Percentiles rank a stretch among this genome's conserved stretches.
Evolutionary conservation across 2,888 invertebrate genomes (phyloP).

Genomic region (Heliconius cydno): DNA sequence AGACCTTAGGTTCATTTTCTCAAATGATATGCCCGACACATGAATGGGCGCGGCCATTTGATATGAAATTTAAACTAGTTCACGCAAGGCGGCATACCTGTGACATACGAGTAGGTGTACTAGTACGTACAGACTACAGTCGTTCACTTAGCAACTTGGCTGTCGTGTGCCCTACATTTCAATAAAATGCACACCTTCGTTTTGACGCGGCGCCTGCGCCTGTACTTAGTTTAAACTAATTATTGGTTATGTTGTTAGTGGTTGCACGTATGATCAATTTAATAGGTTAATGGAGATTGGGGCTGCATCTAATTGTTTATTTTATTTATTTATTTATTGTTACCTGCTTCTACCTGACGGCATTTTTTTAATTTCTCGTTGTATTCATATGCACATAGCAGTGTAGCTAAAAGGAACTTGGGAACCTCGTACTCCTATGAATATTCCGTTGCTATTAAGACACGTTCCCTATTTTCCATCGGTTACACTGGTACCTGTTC

Average conservation of each 20-base stretch:
- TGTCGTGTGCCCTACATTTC: slow-evolving; percentile 65
- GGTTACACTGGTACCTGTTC: too few species aligned
- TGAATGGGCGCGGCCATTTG: slow-evolving; percentile 67
- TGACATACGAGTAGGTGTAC: slow-evolving; percentile 31
- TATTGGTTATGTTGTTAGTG: not conserved
- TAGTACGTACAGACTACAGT: not conserved
- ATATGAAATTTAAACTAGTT: slow-evolving; percentile 70
- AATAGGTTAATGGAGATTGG: not conserved
- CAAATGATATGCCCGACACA: slow-evolving; percentile 45
- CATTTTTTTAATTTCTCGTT: too few species aligned
- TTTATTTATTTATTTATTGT: not conserved
- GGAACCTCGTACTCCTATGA: too few species aligned
- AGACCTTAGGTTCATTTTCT: slow-evolving; percentile 30
- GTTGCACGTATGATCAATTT: not conserved
- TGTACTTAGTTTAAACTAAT: slow-evolving; percentile 8
- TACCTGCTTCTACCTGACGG: too few species aligned
- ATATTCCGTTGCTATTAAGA: too few species aligned
- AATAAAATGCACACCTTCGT: slow-evolving; percentile 40
- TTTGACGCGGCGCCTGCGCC: slow-evolving; percentile 33
- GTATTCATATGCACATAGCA: too few species aligned
- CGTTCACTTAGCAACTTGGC: slow-evolving; percentile 30
- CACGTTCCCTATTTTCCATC: too few species aligned
- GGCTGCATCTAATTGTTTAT: not conserved
- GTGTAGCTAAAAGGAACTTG: too few species aligned
- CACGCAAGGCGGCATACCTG: slow-evolving; percentile 42